These are phyloP conservation scores for Schrankia costaestrigalis DNA, from an alignment of 2,888 invertebrate genomes.

Conservation along the genomic window DNA sequence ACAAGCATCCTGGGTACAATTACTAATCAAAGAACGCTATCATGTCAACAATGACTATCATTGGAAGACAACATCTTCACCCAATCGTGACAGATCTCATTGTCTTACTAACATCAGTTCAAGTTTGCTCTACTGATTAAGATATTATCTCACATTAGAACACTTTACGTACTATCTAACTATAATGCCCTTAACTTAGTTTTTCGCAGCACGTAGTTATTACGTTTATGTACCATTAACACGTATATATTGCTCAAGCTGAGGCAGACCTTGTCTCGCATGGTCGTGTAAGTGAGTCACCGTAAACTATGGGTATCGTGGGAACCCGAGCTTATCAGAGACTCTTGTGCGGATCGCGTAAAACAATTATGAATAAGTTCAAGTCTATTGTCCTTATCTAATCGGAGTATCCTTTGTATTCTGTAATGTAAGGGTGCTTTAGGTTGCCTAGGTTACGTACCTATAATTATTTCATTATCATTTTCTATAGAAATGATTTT, in stretches of 20 bases:
- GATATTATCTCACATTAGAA: conserved; percentile 21
- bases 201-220: conserved; percentile 34
- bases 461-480: not conserved
- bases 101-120: too few relatives aligned
- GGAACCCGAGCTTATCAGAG: conserved; percentile 42
- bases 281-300: conserved; percentile 52
- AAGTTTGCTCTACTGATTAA: too few relatives aligned
- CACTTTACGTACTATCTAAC: conserved; percentile 32
- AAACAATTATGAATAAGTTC: conserved; percentile 30
- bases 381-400: conserved; percentile 20
- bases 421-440: conserved; percentile 10
- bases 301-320: conserved; percentile 51
- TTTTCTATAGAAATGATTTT: not conserved
- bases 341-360: conserved; percentile 37
- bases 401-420: conserved; percentile 13
- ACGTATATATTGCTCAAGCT: conserved; percentile 59
- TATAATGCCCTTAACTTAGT: conserved; percentile 51
- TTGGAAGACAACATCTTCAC: too few relatives aligned
- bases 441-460: conserved; percentile 4
- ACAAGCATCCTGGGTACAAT: too few relatives aligned
- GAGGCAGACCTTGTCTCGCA: conserved; percentile 54
- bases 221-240: conserved; percentile 56
- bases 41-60: too few relatives aligned
- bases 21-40: too few relatives aligned
- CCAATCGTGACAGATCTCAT: too few relatives aligned